These are phyloP conservation scores for Formicarius rufipectus DNA, from an alignment of 2,113 vertebrate species.

Conservation along the genomic window DNA sequence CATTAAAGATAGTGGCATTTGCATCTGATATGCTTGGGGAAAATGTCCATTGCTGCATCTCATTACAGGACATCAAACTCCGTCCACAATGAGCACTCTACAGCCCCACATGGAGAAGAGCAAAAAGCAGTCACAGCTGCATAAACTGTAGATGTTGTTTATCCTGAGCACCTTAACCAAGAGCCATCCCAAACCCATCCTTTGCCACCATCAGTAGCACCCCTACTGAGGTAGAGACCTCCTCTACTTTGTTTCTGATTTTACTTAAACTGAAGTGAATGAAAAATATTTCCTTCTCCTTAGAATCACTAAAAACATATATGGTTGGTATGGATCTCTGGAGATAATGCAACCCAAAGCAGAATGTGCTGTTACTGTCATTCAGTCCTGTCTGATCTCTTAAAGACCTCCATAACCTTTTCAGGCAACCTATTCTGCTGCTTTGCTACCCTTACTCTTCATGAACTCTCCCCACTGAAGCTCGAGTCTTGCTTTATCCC, in stretches of 20 bases:
- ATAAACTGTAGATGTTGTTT: background rate
- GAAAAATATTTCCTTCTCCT: background rate
- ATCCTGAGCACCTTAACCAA: background rate
- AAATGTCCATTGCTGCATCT: background rate
- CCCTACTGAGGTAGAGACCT: background rate
- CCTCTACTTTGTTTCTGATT: background rate
- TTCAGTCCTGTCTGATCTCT: background rate
- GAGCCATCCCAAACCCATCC: background rate
- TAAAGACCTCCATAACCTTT: background rate
- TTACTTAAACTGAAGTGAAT: background rate
- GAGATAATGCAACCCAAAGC: background rate
- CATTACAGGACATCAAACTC: background rate
- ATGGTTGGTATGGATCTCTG: background rate
- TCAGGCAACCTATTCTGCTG: background rate
- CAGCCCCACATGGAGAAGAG: background rate
- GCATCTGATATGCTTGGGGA: background rate
- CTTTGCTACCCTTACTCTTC: background rate
- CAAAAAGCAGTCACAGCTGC: background rate
- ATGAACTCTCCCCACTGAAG: background rate
- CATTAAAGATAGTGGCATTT: background rate
- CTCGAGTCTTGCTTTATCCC: background rate
- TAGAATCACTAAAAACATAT: background rate
- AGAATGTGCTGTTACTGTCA: background rate
- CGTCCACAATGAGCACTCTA: background rate
- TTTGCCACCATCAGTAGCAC: background rate